These are phyloP conservation scores for Halesus radiatus DNA, from an alignment of 1,140 invertebrate genomes.

Conservation along the genomic window DNA sequence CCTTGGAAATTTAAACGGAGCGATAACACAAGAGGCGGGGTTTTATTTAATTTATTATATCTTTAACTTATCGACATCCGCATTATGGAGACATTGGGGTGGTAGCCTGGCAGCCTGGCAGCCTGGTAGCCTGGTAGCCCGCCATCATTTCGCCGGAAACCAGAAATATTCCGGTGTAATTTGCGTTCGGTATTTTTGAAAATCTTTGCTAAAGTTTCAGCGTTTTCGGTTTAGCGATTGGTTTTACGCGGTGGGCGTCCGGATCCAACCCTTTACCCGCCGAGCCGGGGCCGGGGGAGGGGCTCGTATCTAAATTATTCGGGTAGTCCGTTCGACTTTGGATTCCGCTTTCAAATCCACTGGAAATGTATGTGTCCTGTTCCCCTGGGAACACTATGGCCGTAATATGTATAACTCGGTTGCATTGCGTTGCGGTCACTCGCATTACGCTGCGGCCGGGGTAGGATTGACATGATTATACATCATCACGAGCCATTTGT, in stretches of 20 bases:
- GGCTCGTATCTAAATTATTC: slow-evolving; percentile 13
- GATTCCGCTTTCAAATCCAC: not conserved
- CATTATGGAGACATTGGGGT: slow-evolving; percentile 2
- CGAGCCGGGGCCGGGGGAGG: not conserved
- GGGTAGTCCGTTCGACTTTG: not conserved
- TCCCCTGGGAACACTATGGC: no score
- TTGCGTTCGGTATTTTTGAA: slow-evolving; percentile 20
- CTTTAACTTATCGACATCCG: slow-evolving; percentile 1
- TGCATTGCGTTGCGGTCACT: no score
- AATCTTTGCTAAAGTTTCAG: slow-evolving; percentile 22
- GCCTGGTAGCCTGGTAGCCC: not conserved
- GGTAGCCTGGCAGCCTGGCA: no score
- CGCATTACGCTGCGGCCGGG: no score
- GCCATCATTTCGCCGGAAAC: not conserved
- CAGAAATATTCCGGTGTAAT: not conserved
- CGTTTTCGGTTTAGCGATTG: not conserved
- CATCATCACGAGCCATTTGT: no score
- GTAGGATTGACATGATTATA: no score
- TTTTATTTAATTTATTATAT: not conserved
- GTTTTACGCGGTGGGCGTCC: not conserved
- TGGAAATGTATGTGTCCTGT: no score
- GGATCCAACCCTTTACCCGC: no score
- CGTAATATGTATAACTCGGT: no score
- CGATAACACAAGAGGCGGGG: not conserved
- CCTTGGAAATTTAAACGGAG: not conserved